These are phyloP conservation scores for Pedionomus torquatus DNA, from an alignment of 2,113 vertebrate genomes.

Conservation along the genomic window DNA sequence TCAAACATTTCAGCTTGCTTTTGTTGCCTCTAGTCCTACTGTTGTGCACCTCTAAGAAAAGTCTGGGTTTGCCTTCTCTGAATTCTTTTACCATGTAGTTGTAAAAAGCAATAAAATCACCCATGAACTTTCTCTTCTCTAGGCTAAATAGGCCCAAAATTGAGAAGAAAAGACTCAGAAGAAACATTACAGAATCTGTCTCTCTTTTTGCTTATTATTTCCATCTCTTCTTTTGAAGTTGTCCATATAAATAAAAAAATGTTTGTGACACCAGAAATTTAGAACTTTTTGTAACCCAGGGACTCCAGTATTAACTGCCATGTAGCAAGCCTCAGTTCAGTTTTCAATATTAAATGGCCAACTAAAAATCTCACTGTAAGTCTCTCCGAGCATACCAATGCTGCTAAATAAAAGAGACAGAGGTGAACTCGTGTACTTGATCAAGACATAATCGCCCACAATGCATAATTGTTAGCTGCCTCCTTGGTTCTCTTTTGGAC, in stretches of 20 bases:
- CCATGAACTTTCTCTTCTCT: not conserved
- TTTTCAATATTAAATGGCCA: not conserved
- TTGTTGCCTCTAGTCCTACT: not conserved
- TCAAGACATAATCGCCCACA: not conserved
- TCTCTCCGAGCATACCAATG: not conserved
- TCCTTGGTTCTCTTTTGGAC: not conserved
- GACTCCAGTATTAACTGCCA: not conserved
- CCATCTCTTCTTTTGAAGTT: not conserved
- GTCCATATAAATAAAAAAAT: not conserved
- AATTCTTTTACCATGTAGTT: not conserved
- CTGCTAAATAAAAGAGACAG: not conserved
- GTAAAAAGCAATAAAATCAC: not conserved
- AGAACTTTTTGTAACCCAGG: not conserved
- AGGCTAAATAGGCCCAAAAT: not conserved
- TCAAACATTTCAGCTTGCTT: not conserved
- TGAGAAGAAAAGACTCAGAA: not conserved
- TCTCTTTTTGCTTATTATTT: not conserved
- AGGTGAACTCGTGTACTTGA: not conserved
- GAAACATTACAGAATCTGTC: not conserved
- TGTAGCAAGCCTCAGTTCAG: not conserved
- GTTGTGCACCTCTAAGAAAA: accelerated
- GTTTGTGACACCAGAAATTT: not conserved
- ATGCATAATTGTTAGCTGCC: not conserved
- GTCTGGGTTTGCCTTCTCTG: not conserved
- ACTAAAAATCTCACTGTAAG: not conserved